Percentiles rank a stretch among this genome's conserved stretches.
Evolutionary conservation across 2,797 vertebrate species (phyloP).

Genomic region (Heliangelus exortis): DNA sequence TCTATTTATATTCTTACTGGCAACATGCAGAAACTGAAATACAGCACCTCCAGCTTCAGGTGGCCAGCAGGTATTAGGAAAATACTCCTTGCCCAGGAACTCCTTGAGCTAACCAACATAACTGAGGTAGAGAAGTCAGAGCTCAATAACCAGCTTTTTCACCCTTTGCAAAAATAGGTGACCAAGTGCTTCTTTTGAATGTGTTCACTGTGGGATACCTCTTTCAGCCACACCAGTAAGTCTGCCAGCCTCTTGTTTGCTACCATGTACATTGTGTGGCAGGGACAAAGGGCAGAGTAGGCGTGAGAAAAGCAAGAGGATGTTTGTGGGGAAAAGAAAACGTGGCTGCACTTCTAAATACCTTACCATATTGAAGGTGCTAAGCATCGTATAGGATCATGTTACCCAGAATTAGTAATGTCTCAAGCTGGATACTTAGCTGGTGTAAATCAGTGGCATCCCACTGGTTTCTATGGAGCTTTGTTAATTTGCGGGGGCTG

Average conservation of each 20-base stretch:
- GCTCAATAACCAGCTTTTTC: background rate
- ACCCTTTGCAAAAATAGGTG: background rate
- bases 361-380: background rate
- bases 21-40: constrained; percentile 28
- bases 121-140: background rate
- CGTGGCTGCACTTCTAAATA: background rate
- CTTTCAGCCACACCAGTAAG: background rate
- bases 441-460: constrained; percentile 35
- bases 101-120: background rate
- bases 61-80: constrained; percentile 34
- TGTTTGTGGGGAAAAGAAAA: background rate
- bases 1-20: constrained; percentile 65
- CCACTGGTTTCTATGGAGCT: constrained; percentile 7
- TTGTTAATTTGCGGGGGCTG: constrained; percentile 5
- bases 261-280: background rate
- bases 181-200: background rate
- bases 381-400: background rate
- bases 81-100: background rate
- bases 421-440: background rate
- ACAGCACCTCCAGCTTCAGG: constrained; percentile 34
- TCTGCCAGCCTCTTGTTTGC: background rate
- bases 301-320: background rate
- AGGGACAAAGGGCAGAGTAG: background rate
- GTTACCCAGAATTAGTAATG: background rate
- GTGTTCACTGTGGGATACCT: background rate